Conservation (phyloP, 2,888 invertebrate species). For the Nysson spinosus region DNA sequence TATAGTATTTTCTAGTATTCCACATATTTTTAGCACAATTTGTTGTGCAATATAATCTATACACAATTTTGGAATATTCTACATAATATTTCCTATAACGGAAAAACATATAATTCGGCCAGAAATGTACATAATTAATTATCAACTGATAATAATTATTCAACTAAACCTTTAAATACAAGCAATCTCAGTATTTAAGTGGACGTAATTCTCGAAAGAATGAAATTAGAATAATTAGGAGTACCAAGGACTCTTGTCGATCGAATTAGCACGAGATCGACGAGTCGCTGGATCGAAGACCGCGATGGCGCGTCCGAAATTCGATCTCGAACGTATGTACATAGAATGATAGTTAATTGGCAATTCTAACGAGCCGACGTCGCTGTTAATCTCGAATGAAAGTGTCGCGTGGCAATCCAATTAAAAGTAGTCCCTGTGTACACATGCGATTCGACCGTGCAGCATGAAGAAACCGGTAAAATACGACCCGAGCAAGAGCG, state of each 20-base stretch:
- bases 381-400: conserved; percentile 56
- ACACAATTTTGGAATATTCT: too few relatives aligned
- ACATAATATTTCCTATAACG: too few relatives aligned
- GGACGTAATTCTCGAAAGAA: conserved; percentile 34
- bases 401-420: conserved; percentile 38
- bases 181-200: too few relatives aligned
- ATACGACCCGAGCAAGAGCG: conserved; percentile 93
- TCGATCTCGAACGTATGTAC: conserved; percentile 57
- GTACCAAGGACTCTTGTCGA: conserved; percentile 8
- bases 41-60: too few relatives aligned
- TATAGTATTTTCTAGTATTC: too few relatives aligned
- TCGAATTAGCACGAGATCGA: conserved; percentile 17
- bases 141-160: too few relatives aligned
- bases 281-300: conserved; percentile 13
- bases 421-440: conserved; percentile 75
- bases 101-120: too few relatives aligned
- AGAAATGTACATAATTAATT: not conserved
- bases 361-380: conserved; percentile 47
- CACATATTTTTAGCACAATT: too few relatives aligned
- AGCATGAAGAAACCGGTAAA: conserved; percentile 83
- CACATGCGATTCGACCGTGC: conserved; percentile 60
- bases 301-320: conserved; percentile 46
- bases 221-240: not conserved
- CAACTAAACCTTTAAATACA: too few relatives aligned
- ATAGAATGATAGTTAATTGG: conserved; percentile 44